These are phyloP conservation scores for Gymnogyps californianus DNA, from an alignment of 2,113 vertebrate species.

Conservation along the genomic window DNA sequence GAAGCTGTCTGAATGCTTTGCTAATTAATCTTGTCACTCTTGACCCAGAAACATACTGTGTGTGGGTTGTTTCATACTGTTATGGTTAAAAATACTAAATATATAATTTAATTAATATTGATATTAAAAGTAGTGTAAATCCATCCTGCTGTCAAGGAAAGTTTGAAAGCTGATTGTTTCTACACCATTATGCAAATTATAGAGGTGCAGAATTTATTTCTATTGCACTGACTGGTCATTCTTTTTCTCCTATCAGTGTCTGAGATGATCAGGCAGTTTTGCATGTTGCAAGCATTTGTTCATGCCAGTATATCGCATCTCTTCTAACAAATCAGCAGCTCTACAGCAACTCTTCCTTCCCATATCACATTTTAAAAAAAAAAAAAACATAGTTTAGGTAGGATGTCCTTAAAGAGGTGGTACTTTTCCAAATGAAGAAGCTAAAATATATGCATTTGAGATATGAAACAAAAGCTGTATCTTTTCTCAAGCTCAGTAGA, in stretches of 20 bases:
- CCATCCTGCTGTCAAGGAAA: not conserved
- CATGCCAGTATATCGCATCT: not conserved
- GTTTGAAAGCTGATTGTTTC: not conserved
- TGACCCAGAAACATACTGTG: constrained; percentile 12
- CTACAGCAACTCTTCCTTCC: not conserved
- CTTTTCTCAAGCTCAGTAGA: not conserved
- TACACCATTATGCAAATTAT: not conserved
- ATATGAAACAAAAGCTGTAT: not conserved
- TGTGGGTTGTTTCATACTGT: not conserved
- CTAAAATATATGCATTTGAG: not conserved
- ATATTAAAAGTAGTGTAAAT: not conserved
- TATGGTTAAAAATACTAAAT: constrained; percentile 26
- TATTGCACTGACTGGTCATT: not conserved
- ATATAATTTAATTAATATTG: constrained; percentile 25
- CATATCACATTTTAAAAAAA: too few relatives aligned
- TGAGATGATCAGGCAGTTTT: not conserved
- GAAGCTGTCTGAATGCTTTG: not conserved
- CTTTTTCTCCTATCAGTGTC: not conserved
- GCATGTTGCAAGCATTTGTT: not conserved
- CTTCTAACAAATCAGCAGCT: not conserved
- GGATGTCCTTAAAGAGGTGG: not conserved
- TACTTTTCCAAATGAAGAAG: not conserved
- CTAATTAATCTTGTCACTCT: constrained; percentile 49
- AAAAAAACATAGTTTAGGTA: not conserved
- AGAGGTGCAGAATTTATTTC: not conserved